phyloP scores from a whole-genome alignment of 2,113 vertebrate genomes.

The Sinocyclocheilus grahami region DNA sequence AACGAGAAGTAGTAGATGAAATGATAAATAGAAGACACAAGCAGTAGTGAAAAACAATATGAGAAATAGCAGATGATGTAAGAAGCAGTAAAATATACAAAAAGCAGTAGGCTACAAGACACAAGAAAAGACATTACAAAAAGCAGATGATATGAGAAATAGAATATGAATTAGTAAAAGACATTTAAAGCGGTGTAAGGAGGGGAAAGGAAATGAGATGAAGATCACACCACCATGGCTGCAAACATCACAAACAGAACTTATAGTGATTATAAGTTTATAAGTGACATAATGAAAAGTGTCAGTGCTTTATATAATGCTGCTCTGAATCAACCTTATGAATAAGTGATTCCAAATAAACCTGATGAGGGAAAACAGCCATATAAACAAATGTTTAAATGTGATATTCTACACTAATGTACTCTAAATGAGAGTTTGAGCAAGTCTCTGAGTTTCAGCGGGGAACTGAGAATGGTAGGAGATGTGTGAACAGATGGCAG shows the following conservation, averaged over 20 bases:
- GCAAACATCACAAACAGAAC: not conserved
- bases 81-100: not conserved
- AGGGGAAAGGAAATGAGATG: not conserved
- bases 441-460: not conserved
- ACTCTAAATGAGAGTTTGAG: conserved; percentile 40
- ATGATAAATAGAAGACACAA: not conserved
- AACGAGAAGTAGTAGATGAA: not conserved
- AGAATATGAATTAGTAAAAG: not conserved
- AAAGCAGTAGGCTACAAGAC: not conserved
- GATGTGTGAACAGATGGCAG: conserved; percentile 51
- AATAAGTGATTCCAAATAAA: not conserved
- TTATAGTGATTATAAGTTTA: not conserved
- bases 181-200: not conserved
- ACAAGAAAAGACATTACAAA: not conserved
- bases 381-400: conserved; percentile 27
- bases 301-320: not conserved
- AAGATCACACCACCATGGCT: not conserved
- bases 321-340: not conserved
- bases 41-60: not conserved
- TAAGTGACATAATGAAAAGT: not conserved
- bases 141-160: not conserved
- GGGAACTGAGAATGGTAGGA: not conserved
- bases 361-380: not conserved
- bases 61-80: not conserved
- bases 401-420: conserved; percentile 23